Base-by-base conservation (phyloP, 2,113 vertebrate genomes). In the Butorides virescens region DNA sequence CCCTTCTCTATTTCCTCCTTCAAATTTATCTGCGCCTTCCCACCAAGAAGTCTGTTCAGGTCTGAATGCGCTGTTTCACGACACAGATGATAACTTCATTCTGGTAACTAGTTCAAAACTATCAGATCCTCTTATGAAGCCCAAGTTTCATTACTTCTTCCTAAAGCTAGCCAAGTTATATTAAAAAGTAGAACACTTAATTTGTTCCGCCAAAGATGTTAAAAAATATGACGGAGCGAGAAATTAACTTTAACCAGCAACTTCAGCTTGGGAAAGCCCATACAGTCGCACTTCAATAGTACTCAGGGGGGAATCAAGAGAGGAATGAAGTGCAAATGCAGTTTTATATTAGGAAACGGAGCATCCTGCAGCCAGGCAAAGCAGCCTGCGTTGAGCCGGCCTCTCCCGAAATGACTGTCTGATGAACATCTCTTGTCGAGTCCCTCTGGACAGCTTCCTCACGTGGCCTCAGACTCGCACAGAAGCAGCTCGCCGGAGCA, bases 401-500 rank as follows among this genome's bases (percentile, higher is more conserved):
- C 14, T 42, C n/a, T 88, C 34, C n/a, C 58, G 78, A 47, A 39
- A 44, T 13, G 4, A 23, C 32, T 30, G 1, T 21, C 21, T 63
- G 55, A 73, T 6, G 68, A 42, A 52, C 6, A 58, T 5, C 34
- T 22, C 34, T 39, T 63, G 37, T 27, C 3, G 15, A 77, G 46
- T 22, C 23, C 20, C 72, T 78, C 53, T 49, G n/a, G 53, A 42
- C 21, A 53, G 55, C 15, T 66, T n/a, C 47, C 65, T 80, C 13
- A 6, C 1, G 0, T 47, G 49, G 20, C 56, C 32, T 52, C 23
- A 29, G 37, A 9, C 37, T 12, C 4, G 0, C 59, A 32, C 65
- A 32, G 78, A 29, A 44, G 58, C 77, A 59, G 52, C 9, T 39
- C 29, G n/a, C 59, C 4, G 8, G 29, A 78, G 32, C 61, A 25